A percentile compares a stretch with the other conserved stretches of the same genome.
Conservation (phyloP, 2,888 invertebrate genomes). For the Xanthia icteritia region DNA sequence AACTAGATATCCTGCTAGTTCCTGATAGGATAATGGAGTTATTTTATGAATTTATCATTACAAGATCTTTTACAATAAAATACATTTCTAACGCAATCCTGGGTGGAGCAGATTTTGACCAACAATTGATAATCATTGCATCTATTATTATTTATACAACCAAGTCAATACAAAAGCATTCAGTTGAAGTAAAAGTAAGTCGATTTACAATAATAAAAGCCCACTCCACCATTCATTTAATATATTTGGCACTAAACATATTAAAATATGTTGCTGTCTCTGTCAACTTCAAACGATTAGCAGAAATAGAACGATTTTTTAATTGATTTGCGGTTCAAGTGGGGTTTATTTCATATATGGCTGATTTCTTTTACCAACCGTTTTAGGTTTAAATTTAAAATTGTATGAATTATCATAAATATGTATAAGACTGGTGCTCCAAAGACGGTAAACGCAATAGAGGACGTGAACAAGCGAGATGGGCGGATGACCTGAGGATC, state of each 20-base stretch:
- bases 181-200: background rate
- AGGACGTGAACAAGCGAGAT: too few species aligned
- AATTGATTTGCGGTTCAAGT: background rate
- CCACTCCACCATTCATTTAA: background rate
- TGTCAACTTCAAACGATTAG: background rate
- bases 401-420: too few species aligned
- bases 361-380: background rate
- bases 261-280: background rate
- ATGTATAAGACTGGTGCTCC: too few species aligned
- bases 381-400: background rate
- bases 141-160: background rate
- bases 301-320: background rate
- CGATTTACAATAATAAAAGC: background rate
- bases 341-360: background rate
- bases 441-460: too few species aligned
- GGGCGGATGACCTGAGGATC: too few species aligned
- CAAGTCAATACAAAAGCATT: background rate
- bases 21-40: constrained; percentile 35
- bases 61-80: background rate
- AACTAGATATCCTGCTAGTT: constrained; percentile 44
- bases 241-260: background rate
- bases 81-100: background rate
- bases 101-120: background rate
- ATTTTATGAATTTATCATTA: background rate
- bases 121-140: background rate